These are phyloP conservation scores for Heliconius erato DNA, from an alignment of 2,888 invertebrate species.

Conservation along the genomic window DNA sequence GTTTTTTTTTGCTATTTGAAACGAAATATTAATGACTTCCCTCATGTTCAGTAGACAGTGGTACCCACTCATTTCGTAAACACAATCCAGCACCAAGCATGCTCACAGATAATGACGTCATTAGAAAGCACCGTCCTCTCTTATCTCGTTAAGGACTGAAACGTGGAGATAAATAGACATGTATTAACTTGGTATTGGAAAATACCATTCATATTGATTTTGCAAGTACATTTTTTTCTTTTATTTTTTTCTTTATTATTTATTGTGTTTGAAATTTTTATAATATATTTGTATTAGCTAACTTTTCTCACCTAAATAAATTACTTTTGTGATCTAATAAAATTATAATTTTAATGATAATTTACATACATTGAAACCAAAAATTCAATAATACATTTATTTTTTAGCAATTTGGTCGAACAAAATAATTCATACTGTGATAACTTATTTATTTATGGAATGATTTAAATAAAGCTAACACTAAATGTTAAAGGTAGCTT, in stretches of 20 bases:
- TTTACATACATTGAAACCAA: too few species aligned
- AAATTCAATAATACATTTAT: too few species aligned
- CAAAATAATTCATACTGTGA: too few species aligned
- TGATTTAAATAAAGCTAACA: too few species aligned
- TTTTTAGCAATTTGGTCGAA: too few species aligned
- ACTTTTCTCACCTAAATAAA: too few species aligned
- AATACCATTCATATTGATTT: slow-evolving; percentile 13
- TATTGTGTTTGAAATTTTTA: not conserved
- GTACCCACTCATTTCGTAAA: not conserved
- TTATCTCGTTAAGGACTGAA: slow-evolving; percentile 24
- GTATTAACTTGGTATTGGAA: slow-evolving; percentile 15
- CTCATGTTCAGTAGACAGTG: slow-evolving; percentile 1
- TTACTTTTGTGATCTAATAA: too few species aligned
- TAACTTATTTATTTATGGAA: too few species aligned
- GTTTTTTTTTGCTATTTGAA: not conserved
- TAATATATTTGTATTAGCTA: too few species aligned
- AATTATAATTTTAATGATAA: too few species aligned
- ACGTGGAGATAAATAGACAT: slow-evolving; percentile 19
- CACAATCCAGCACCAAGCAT: slow-evolving; percentile 10
- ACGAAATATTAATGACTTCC: not conserved
- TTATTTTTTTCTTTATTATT: not conserved
- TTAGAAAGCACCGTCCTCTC: slow-evolving; percentile 24
- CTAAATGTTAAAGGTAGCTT: too few species aligned
- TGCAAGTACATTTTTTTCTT: not conserved
- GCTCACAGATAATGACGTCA: slow-evolving; percentile 30